Base-by-base conservation (phyloP, 2,888 invertebrate species). In the Coleophora deauratella region DNA sequence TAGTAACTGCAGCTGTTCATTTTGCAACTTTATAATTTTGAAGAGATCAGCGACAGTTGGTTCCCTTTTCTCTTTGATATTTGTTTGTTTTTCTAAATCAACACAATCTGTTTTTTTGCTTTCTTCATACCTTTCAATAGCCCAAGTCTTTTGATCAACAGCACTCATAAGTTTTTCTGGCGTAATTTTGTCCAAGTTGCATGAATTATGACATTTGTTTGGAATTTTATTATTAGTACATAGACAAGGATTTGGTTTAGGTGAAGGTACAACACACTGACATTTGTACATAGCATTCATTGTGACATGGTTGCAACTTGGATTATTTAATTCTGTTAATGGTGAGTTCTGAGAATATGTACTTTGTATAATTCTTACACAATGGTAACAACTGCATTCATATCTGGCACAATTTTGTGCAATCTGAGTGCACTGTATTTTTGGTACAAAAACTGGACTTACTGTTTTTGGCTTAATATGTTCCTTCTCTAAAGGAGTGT, bases 1-100 rank as follows among this genome's bases (percentile, higher is more conserved):
- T 27, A 91, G 65, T 40, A 87, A 55, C 55, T 90, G 85, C 21
- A 91, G 70, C 57, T 91, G 91, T 51, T 91, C 89, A 69, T 89
- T 91, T 66, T 91, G 91, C 41, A 88, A 78, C 59, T 90, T 88
- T 34, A 91, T 89, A 44, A 91, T 88, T 61, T 89, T 87, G 46
- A 91, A 81, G 39, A 91, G 68, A 58, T 91, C 89, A 41, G 81
- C 75, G 14, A 88, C 86, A 14, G 88, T 87, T 9, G 88, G 87
- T 55, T 88, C 88, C 42, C 76, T 61, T 53, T 76, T 80, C 36
- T 84, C 81, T 50, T 77, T 80, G 9, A 75, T 37, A 46, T 64
- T 71, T 8, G 55, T 59, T 50, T 72, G 69, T 50, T 66, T 72
- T 49, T 79, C 74, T 30, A 77, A 48, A 35, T 75, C 73, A 47